A percentile compares a stretch with the other conserved stretches of the same genome.
phyloP scores from a whole-genome alignment of 2,888 invertebrate genomes.

The Lithophane semibrunnea region DNA sequence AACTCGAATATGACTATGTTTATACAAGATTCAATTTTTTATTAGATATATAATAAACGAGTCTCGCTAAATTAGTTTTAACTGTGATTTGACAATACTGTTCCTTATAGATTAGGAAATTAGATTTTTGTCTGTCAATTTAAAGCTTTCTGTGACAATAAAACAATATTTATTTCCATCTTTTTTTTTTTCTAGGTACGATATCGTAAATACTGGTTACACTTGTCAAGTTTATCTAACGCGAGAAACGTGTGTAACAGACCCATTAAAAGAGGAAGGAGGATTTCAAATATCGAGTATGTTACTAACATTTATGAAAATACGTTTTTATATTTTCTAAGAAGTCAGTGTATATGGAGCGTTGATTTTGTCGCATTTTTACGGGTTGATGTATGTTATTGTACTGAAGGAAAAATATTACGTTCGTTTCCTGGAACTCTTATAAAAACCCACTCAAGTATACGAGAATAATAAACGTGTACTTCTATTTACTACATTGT shows the following conservation, averaged over 20 bases:
- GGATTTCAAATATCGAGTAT: slow-evolving; percentile 42
- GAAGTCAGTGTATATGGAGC: slow-evolving; percentile 18
- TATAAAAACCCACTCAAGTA: neutral
- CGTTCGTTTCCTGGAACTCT: neutral
- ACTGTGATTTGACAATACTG: neutral
- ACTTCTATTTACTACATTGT: neutral
- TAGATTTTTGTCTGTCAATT: neutral
- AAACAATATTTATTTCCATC: neutral
- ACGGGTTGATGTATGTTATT: slow-evolving; percentile 25
- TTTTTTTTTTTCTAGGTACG: neutral
- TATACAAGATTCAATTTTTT: too few relatives aligned
- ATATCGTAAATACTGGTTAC: neutral
- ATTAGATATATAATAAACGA: too few relatives aligned
- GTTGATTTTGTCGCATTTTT: slow-evolving; percentile 32
- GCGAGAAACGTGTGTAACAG: slow-evolving; percentile 20
- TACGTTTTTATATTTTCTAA: slow-evolving; percentile 34
- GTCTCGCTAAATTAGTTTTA: too few relatives aligned
- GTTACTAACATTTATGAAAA: slow-evolving; percentile 26
- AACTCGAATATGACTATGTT: neutral
- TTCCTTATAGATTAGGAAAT: neutral
- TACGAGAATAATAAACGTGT: neutral
- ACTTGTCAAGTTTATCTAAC: neutral
- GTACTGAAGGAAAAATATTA: slow-evolving; percentile 24
- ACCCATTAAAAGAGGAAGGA: slow-evolving; percentile 18
- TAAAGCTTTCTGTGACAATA: neutral